A percentile compares a stretch with the other conserved stretches of the same genome.
Evolutionary conservation across 2,888 invertebrate genomes (phyloP).

Genomic region (Mycalesis mineus): DNA sequence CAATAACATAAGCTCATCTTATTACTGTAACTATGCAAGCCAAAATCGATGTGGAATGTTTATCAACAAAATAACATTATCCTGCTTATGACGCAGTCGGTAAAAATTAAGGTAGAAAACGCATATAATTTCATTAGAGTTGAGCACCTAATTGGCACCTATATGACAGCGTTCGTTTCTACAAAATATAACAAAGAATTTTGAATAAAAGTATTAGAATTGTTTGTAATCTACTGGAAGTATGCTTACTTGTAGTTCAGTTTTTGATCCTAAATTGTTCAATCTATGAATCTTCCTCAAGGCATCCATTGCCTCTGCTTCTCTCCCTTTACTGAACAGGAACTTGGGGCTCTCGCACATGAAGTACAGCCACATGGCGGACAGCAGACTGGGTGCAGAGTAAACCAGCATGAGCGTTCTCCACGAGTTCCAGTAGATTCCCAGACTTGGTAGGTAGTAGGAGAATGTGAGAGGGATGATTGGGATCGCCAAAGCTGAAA

Average conservation of each 20-base stretch:
- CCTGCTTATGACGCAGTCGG: no score
- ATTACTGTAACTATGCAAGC: no score
- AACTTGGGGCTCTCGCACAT: constrained; percentile 89
- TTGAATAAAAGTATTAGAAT: neutral
- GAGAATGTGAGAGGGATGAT: constrained; percentile 75
- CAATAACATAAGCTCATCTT: no score
- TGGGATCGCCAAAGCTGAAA: constrained; percentile 77
- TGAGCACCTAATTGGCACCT: no score
- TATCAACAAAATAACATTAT: no score
- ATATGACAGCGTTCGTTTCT: no score
- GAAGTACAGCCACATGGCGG: constrained; percentile 70
- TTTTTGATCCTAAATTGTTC: constrained; percentile 41
- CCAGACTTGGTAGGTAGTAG: constrained; percentile 42
- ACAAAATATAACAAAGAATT: neutral
- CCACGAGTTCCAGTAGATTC: constrained; percentile 81
- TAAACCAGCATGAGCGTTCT: constrained; percentile 79
- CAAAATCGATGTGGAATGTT: no score
- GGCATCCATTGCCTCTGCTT: constrained; percentile 71
- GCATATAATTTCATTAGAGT: no score
- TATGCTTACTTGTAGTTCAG: constrained; percentile 45
- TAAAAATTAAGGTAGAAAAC: no score
- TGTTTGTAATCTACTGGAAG: no score
- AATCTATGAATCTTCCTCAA: constrained; percentile 49
- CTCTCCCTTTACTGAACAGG: constrained; percentile 77
- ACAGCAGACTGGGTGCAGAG: constrained; percentile 80